phyloP scores from a whole-genome alignment of 2,797 vertebrate species.

The Tinamus major region DNA sequence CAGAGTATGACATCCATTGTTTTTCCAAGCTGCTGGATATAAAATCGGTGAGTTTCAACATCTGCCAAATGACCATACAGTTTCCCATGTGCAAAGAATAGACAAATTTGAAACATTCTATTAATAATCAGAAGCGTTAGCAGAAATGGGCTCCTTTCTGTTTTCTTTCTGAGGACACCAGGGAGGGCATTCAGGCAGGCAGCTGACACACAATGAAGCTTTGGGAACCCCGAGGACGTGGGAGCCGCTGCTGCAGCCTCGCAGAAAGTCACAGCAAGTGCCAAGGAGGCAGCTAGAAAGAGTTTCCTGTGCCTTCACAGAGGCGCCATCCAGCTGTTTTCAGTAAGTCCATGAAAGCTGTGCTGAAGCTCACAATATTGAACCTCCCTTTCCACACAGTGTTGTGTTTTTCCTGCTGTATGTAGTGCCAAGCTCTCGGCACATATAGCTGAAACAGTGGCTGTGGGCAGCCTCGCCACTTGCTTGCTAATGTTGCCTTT shows the following conservation, averaged over 20 bases:
- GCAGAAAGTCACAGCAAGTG: neutral
- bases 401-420: accelerated
- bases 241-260: neutral
- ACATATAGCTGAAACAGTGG: neutral
- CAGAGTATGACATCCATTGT: slow-evolving; percentile 58
- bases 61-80: slow-evolving; percentile 59
- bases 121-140: slow-evolving; percentile 52
- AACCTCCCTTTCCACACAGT: neutral
- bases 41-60: slow-evolving; percentile 66
- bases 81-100: slow-evolving; percentile 71
- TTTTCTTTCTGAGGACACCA: slow-evolving; percentile 52
- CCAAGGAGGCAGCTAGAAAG: neutral
- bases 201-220: slow-evolving; percentile 41
- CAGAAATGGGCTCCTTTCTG: slow-evolving; percentile 40
- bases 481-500: neutral
- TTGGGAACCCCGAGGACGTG: slow-evolving; percentile 41
- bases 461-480: neutral
- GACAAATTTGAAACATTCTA: slow-evolving; percentile 69
- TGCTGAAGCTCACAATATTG: accelerated
- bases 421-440: neutral
- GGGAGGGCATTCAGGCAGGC: slow-evolving; percentile 32
- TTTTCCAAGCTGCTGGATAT: slow-evolving; percentile 60
- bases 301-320: neutral
- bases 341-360: accelerated
- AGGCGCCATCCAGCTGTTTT: neutral